These are phyloP conservation scores for Aphodius granarius DNA, from an alignment of 2,888 invertebrate genomes.

Conservation along the genomic window DNA sequence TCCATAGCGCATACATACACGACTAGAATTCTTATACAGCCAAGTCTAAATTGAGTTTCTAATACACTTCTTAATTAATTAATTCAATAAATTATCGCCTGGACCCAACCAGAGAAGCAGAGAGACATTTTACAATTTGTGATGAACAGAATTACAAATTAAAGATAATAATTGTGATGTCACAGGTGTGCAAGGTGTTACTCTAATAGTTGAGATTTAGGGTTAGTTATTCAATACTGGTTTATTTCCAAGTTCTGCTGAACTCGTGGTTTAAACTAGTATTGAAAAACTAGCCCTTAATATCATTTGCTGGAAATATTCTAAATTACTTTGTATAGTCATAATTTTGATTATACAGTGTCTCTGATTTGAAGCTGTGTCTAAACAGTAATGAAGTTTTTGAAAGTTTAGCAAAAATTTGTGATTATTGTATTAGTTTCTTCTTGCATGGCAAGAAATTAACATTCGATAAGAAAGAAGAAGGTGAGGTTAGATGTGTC, in stretches of 20 bases:
- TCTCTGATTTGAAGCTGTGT: not conserved
- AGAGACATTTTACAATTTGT: not conserved
- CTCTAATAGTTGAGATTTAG: no score
- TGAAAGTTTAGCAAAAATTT: no score
- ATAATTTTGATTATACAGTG: not conserved
- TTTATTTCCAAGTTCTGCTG: no score
- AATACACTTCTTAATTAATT: not conserved
- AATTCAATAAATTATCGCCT: not conserved
- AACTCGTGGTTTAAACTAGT: no score
- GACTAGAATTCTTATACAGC: constrained; percentile 53
- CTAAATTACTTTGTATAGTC: not conserved
- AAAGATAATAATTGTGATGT: not conserved
- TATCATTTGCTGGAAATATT: not conserved
- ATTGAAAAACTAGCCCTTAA: not conserved
- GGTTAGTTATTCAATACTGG: no score
- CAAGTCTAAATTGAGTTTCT: constrained; percentile 34
- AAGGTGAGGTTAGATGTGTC: no score
- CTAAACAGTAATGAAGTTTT: not conserved
- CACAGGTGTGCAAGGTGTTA: not conserved
- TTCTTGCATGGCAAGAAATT: no score
- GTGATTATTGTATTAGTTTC: no score
- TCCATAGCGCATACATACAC: constrained; percentile 41
- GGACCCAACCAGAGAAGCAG: not conserved
- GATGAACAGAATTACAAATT: not conserved
- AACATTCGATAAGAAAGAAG: no score